phyloP scores from a whole-genome alignment of 1,140 invertebrate genomes.

The Coboldia fuscipes region DNA sequence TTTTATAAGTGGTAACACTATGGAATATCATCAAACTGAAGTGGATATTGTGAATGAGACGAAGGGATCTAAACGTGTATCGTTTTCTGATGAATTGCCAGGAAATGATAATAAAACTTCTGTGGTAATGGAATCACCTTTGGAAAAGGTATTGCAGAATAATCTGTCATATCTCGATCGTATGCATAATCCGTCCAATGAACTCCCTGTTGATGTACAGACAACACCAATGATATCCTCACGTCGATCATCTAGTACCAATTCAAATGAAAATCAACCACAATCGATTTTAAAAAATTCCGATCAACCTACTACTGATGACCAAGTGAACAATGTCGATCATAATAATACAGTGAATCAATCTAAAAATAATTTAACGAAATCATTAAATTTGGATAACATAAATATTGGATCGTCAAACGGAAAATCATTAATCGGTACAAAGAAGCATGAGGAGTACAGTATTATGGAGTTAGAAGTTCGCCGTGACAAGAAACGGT shows the following conservation, averaged over 20 bases:
- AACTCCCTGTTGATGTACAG: background rate
- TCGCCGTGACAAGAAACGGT: slow-evolving; percentile 18
- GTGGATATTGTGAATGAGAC: too few relatives aligned
- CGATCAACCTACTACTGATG: background rate
- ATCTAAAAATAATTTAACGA: background rate
- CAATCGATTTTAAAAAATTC: background rate
- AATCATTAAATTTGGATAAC: background rate
- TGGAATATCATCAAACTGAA: too few relatives aligned
- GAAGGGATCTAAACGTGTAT: slow-evolving; percentile 1
- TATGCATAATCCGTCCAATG: background rate
- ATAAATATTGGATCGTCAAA: background rate
- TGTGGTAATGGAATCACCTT: background rate
- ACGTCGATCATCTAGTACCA: background rate
- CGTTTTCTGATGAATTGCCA: slow-evolving; percentile 1
- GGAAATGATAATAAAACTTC: background rate
- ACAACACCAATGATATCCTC: background rate
- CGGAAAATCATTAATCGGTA: background rate
- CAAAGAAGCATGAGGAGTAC: slow-evolving; percentile 8
- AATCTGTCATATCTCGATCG: background rate
- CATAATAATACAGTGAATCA: background rate
- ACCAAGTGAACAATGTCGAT: background rate
- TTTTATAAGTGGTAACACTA: too few relatives aligned
- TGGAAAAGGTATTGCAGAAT: background rate
- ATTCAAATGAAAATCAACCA: background rate
- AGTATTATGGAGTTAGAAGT: slow-evolving; percentile 22